Conservation (phyloP, 2,113 vertebrate genomes). For the Triplophysa rosa region DNA sequence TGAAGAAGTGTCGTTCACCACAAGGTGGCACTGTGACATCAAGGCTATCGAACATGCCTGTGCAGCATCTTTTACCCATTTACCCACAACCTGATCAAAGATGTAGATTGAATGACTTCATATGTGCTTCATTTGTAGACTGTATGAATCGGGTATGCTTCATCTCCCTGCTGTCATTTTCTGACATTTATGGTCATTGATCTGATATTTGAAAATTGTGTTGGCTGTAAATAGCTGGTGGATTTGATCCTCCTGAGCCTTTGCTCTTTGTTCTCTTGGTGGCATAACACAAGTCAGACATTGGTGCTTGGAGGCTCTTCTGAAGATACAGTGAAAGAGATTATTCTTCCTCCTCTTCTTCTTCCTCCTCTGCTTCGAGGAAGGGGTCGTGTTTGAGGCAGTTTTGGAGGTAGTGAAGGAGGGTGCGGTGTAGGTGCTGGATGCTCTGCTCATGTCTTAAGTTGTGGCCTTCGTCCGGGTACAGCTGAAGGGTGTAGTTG, state of each 20-base stretch:
- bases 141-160: conserved; percentile 9
- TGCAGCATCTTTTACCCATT: background rate
- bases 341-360: conserved; percentile 68
- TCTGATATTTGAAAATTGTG: background rate
- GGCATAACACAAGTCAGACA: conserved; percentile 1
- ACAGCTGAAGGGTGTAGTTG: conserved; percentile 80
- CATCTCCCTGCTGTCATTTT: background rate
- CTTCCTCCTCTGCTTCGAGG: conserved; percentile 55
- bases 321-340: background rate
- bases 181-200: background rate
- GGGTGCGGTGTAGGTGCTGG: conserved; percentile 72
- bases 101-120: conserved; percentile 42
- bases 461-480: conserved; percentile 78
- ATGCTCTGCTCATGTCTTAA: conserved; percentile 70
- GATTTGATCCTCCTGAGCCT: conserved; percentile 24
- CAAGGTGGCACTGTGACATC: conserved; percentile 29
- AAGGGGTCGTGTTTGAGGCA: conserved; percentile 72
- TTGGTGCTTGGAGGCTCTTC: background rate
- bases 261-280: conserved; percentile 15
- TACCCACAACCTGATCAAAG: background rate
- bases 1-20: background rate
- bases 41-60: background rate
- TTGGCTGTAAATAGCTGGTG: conserved; percentile 21
- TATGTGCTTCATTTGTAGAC: conserved; percentile 62
- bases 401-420: conserved; percentile 73